A percentile compares a stretch with the other conserved stretches of the same genome.
Evolutionary conservation across 2,888 invertebrate species (phyloP).

Genomic region (Saturnia japonica): DNA sequence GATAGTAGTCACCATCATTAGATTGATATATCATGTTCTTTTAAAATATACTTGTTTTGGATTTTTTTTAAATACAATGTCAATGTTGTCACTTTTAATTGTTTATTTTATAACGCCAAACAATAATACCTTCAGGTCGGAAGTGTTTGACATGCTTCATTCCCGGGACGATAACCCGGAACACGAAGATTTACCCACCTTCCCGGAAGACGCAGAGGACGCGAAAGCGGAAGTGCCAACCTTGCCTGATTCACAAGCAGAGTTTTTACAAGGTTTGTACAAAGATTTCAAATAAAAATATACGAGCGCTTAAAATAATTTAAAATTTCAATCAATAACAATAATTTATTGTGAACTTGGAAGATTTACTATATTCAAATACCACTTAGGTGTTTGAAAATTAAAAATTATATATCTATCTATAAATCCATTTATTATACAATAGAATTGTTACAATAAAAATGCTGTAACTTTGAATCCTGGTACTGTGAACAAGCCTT

Average conservation of each 20-base stretch:
- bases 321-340: too few relatives aligned
- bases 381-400: too few relatives aligned
- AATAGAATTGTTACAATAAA: neutral
- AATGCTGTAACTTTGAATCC: neutral
- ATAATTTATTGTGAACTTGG: too few relatives aligned
- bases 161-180: conserved; percentile 67
- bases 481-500: neutral
- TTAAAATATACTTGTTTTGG: neutral
- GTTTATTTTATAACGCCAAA: conserved; percentile 7
- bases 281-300: neutral
- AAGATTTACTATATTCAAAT: too few relatives aligned
- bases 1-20: neutral
- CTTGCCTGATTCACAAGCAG: conserved; percentile 64
- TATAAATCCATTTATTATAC: neutral
- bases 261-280: conserved; percentile 67
- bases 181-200: conserved; percentile 65
- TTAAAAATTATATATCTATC: too few relatives aligned
- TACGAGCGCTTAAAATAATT: neutral
- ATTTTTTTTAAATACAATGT: neutral
- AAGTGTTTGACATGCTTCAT: conserved; percentile 78
- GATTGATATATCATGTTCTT: neutral
- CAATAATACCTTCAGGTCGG: conserved; percentile 54
- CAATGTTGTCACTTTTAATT: neutral
- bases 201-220: conserved; percentile 68
- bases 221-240: conserved; percentile 53